Evolutionary conservation across 2,113 vertebrate genomes (phyloP).

Genomic region (Microcebus murinus): DNA sequence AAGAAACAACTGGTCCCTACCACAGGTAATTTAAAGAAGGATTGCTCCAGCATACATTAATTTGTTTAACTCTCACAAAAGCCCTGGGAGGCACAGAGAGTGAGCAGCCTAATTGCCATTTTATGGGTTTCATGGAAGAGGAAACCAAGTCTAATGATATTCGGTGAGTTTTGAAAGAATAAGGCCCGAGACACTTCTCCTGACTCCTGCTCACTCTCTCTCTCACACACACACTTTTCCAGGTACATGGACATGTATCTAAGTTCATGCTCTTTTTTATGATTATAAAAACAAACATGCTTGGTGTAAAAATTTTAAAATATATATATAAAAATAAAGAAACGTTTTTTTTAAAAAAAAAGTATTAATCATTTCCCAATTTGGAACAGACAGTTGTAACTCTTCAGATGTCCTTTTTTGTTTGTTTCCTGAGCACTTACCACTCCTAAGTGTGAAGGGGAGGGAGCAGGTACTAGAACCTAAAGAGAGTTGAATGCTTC

Average conservation of each 20-base stretch:
- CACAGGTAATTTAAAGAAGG: not conserved
- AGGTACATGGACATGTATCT: not conserved
- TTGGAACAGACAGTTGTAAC: not conserved
- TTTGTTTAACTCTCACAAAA: not conserved
- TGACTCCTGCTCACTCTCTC: not conserved
- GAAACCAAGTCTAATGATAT: not conserved
- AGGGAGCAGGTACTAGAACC: not conserved
- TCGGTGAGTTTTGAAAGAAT: not conserved
- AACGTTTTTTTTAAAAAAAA: not conserved
- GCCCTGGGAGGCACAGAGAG: not conserved
- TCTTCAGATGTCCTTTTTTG: not conserved
- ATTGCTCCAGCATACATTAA: not conserved
- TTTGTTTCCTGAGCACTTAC: not conserved
- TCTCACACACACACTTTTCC: not conserved
- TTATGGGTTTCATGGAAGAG: not conserved
- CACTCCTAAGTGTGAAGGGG: not conserved
- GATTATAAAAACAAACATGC: not conserved
- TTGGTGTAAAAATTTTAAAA: not conserved
- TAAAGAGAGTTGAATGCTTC: not conserved
- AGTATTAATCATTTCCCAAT: not conserved
- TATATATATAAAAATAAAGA: not conserved
- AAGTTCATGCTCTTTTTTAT: not conserved
- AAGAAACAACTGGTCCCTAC: not conserved
- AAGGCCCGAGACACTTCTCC: not conserved
- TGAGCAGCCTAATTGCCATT: not conserved